A percentile compares a stretch with the other conserved stretches of the same genome.
Conservation (phyloP, 2,797 vertebrate genomes). For the Carduelis carduelis region DNA sequence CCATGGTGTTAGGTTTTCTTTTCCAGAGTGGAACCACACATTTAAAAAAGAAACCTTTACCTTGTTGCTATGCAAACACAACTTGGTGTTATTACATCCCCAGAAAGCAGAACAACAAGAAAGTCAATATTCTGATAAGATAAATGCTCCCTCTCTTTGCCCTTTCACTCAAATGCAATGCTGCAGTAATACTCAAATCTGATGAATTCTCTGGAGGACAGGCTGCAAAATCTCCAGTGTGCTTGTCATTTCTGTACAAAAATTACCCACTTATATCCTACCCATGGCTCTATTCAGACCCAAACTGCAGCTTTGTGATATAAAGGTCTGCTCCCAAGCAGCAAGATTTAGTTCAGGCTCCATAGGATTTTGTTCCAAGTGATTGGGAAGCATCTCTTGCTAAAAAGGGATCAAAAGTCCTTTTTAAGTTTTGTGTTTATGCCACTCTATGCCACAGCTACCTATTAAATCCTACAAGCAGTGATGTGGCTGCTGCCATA, state of each 20-base stretch:
- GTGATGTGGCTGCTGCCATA: neutral
- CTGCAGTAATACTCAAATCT: neutral
- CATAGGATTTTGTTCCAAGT: neutral
- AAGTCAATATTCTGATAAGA: constrained; percentile 43
- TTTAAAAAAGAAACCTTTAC: constrained; percentile 38
- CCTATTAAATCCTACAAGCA: neutral
- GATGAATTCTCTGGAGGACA: neutral
- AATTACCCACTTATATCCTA: neutral
- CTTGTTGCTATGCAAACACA: constrained; percentile 52
- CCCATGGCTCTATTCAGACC: neutral
- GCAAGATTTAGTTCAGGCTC: neutral
- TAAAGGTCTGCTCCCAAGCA: neutral
- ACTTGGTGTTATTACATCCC: neutral
- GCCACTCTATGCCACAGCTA: neutral
- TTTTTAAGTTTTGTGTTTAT: neutral
- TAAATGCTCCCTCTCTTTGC: constrained; percentile 5
- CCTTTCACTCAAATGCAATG: neutral
- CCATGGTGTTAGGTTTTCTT: constrained; percentile 41
- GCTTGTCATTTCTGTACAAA: neutral
- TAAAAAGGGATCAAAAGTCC: neutral
- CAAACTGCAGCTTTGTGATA: neutral
- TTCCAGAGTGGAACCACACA: neutral
- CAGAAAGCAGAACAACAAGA: constrained; percentile 8
- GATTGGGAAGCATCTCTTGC: neutral
- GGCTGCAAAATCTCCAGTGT: neutral